A percentile compares a stretch with the other conserved stretches of the same genome.
These are phyloP conservation scores for Xenentodon cancila DNA, from an alignment of 2,797 vertebrate species.

Conservation along the genomic window DNA sequence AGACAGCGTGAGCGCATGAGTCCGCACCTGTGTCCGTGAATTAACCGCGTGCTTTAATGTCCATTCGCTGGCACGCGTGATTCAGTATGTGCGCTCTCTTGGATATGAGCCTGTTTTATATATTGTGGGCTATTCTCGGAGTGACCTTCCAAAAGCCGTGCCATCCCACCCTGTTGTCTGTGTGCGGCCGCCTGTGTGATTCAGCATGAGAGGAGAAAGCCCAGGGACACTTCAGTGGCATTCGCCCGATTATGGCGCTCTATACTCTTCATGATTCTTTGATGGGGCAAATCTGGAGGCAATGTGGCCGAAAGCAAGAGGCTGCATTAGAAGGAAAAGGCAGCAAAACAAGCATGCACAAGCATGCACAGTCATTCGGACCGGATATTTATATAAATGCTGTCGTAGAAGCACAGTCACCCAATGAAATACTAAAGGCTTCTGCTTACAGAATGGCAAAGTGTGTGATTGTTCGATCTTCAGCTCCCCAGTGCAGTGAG, in stretches of 20 bases:
- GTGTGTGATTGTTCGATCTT: slow-evolving; percentile 34
- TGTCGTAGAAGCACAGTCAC: slow-evolving; percentile 11
- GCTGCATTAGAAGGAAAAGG: slow-evolving; percentile 28
- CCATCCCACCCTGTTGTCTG: slow-evolving; percentile 69
- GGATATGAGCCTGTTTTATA: slow-evolving; percentile 31
- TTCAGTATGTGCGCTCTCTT: slow-evolving; percentile 30
- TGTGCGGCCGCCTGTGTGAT: slow-evolving; percentile 77
- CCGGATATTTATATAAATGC: slow-evolving; percentile 8
- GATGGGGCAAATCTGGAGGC: slow-evolving; percentile 67
- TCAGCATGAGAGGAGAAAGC: slow-evolving; percentile 69
- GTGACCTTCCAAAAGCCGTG: slow-evolving; percentile 77
- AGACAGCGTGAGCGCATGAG: slow-evolving; percentile 32
- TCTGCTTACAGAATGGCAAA: slow-evolving; percentile 33
- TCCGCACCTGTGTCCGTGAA: slow-evolving; percentile 38
- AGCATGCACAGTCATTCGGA: slow-evolving; percentile 11
- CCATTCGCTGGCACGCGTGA: slow-evolving; percentile 64
- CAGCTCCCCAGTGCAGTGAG: slow-evolving; percentile 13
- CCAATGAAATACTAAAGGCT: slow-evolving; percentile 28
- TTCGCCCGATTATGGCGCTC: slow-evolving; percentile 60
- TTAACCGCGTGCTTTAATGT: slow-evolving; percentile 59
- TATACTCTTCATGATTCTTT: slow-evolving; percentile 69
- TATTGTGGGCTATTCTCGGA: slow-evolving; percentile 76
- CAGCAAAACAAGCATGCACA: slow-evolving; percentile 35
- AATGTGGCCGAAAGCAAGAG: slow-evolving; percentile 47
- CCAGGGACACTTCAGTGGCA: slow-evolving; percentile 71